A percentile compares a stretch with the other conserved stretches of the same genome.
phyloP scores from a whole-genome alignment of 2,888 invertebrate genomes.

The Fragum whitleyi region DNA sequence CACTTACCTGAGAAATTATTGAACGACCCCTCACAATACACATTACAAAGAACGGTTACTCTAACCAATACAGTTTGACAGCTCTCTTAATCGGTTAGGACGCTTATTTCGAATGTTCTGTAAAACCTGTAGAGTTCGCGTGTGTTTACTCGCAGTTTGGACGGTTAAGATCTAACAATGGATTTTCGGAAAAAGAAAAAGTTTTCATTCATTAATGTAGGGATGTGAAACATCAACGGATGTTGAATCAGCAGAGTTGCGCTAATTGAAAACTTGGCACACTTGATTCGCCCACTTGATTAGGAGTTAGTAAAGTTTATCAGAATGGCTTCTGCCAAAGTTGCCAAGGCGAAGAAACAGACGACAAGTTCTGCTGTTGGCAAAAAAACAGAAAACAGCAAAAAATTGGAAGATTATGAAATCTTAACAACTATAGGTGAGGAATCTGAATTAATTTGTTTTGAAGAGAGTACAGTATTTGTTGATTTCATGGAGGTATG shows the following conservation, averaged over 20 bases:
- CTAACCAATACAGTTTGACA: slow-evolving; percentile 4
- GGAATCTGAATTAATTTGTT: neutral
- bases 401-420: slow-evolving; percentile 68
- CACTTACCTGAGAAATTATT: neutral
- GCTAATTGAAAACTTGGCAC: neutral
- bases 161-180: neutral
- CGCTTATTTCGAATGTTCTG: neutral
- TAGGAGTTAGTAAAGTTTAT: neutral
- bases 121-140: neutral
- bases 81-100: neutral
- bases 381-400: slow-evolving; percentile 59
- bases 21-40: neutral
- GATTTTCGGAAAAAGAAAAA: slow-evolving; percentile 6
- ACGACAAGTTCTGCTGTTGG: slow-evolving; percentile 48
- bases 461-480: no score
- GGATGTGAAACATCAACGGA: neutral
- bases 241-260: neutral
- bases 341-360: slow-evolving; percentile 72
- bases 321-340: slow-evolving; percentile 74
- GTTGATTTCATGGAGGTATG: no score
- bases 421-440: slow-evolving; percentile 70
- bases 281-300: slow-evolving; percentile 1
- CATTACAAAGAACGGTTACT: slow-evolving; percentile 22
- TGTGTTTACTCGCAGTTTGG: neutral
- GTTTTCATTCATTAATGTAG: neutral